Evolutionary conservation across 2,888 invertebrate species (phyloP).

Genomic region (Beris morrisii): DNA sequence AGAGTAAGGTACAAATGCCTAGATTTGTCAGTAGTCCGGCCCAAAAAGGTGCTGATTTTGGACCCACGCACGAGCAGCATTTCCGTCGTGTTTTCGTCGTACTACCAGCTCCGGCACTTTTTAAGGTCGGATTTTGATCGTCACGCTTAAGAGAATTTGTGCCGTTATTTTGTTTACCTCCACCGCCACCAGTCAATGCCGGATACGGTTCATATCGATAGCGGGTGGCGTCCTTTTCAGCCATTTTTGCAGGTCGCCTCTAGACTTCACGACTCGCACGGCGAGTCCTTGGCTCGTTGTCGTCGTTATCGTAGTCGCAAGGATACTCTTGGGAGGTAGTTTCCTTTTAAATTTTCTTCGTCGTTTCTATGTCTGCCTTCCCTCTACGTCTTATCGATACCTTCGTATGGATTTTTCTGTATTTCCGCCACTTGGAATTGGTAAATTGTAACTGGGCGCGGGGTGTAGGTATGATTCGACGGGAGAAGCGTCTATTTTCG

Average conservation of each 20-base stretch:
- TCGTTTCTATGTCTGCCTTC: too few relatives aligned
- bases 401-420: too few relatives aligned
- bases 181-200: slow-evolving; percentile 36
- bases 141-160: slow-evolving; percentile 48
- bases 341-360: background rate
- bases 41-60: slow-evolving; percentile 53
- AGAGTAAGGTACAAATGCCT: slow-evolving; percentile 77
- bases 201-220: slow-evolving; percentile 57
- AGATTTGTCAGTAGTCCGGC: slow-evolving; percentile 79
- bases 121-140: slow-evolving; percentile 34
- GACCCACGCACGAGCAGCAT: slow-evolving; percentile 44
- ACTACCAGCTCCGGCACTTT: slow-evolving; percentile 34
- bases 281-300: background rate
- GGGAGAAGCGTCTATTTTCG: too few relatives aligned
- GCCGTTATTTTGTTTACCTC: slow-evolving; percentile 42
- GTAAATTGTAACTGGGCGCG: too few relatives aligned
- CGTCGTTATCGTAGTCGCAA: background rate
- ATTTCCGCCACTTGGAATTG: too few relatives aligned
- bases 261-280: background rate
- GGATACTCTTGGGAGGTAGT: slow-evolving; percentile 1
- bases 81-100: slow-evolving; percentile 37
- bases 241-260: slow-evolving; percentile 36
- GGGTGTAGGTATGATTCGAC: too few relatives aligned
- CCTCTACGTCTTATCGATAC: too few relatives aligned
- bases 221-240: slow-evolving; percentile 48